phyloP scores from a whole-genome alignment of 2,797 vertebrate species.

The Garrulus glandarius region DNA sequence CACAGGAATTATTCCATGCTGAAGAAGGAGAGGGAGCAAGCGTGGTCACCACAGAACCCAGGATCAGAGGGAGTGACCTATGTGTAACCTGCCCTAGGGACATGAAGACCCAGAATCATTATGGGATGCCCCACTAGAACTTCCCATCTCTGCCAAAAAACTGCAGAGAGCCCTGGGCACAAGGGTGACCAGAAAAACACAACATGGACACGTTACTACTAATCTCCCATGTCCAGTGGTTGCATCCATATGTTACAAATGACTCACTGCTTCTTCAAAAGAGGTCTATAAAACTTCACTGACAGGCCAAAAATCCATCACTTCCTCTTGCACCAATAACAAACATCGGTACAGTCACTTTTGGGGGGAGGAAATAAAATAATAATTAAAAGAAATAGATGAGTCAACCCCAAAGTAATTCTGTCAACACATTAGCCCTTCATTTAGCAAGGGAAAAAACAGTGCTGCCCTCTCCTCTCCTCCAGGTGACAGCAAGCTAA shows the following conservation, averaged over 20 bases:
- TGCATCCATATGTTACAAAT: background rate
- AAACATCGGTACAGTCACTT: accelerated
- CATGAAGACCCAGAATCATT: background rate
- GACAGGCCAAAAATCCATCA: accelerated
- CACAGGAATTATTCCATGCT: background rate
- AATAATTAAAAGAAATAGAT: background rate
- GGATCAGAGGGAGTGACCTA: background rate
- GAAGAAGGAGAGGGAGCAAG: background rate
- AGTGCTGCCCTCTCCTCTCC: background rate
- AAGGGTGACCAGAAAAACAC: background rate
- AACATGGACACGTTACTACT: accelerated
- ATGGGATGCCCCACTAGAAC: background rate
- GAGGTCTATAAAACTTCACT: background rate
- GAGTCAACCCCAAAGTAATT: background rate
- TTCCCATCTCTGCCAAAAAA: background rate
- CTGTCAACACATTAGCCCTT: background rate
- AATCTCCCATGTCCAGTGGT: accelerated
- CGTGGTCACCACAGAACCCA: accelerated
- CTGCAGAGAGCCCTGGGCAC: background rate
- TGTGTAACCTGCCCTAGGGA: background rate
- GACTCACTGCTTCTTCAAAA: background rate
- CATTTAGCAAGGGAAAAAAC: background rate
- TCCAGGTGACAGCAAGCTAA: background rate
- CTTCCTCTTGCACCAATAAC: background rate
- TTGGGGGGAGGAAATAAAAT: background rate